Conservation (phyloP, 37 sponge, comb jelly and placozoan species). For the Spongilla lacustris region DNA sequence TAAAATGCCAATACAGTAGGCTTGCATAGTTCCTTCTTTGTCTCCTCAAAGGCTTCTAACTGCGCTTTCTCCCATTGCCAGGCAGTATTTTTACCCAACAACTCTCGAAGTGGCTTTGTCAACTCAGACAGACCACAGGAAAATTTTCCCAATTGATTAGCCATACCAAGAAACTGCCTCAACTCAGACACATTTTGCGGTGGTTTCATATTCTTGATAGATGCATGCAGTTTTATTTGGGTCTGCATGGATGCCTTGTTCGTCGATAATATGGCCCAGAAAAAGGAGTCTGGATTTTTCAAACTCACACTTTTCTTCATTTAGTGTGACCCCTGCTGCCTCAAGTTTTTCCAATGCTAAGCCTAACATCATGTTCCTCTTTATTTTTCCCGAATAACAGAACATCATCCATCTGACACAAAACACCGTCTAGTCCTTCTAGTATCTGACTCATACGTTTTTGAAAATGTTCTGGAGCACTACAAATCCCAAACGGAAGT, state of each 20-base stretch:
- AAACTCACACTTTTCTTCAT: constrained; percentile 46
- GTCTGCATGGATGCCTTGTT: constrained; percentile 35
- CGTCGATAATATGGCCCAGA: constrained; percentile 23
- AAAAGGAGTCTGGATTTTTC: neutral
- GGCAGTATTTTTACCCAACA: constrained; percentile 20
- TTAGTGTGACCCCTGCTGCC: constrained; percentile 53
- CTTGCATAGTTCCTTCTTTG: neutral
- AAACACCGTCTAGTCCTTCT: constrained; percentile 35
- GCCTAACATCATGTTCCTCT: constrained; percentile 29
- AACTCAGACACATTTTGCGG: constrained; percentile 28
- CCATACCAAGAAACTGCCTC: constrained; percentile 39
- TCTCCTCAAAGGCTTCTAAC: constrained; percentile 1
- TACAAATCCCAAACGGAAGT: constrained; percentile 49
- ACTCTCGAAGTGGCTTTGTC: constrained; percentile 24
- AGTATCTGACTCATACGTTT: constrained; percentile 35
- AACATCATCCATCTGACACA: constrained; percentile 40
- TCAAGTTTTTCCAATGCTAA: constrained; percentile 6
- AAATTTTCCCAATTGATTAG: constrained; percentile 36
- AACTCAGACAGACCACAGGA: constrained; percentile 12
- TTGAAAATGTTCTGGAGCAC: constrained; percentile 48
- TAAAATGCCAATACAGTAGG: constrained; percentile 15
- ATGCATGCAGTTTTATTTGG: constrained; percentile 48
- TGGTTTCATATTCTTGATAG: neutral
- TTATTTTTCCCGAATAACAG: constrained; percentile 20
- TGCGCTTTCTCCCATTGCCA: constrained; percentile 36